phyloP scores from a whole-genome alignment of 64 coral and sea anemone species.

The Montipora efflorescens region DNA sequence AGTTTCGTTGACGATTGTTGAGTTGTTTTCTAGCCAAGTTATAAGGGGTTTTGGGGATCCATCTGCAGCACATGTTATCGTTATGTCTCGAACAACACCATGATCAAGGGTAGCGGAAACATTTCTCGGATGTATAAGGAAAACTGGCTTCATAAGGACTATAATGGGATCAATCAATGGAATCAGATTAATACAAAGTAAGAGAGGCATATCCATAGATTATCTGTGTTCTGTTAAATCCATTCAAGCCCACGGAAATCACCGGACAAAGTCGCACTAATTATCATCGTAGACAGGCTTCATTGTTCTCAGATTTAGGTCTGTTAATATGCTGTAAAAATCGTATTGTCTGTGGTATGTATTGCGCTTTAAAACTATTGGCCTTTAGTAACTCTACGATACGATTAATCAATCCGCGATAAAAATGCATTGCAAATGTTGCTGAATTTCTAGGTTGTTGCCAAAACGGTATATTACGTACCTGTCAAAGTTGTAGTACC shows the following conservation, averaged over 20 bases:
- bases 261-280: too few relatives aligned
- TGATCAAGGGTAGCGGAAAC: not conserved
- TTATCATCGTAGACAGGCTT: too few relatives aligned
- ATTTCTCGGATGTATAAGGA: constrained; percentile 7
- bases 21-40: constrained; percentile 32
- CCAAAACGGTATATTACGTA: not conserved
- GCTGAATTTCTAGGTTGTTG: too few relatives aligned
- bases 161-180: not conserved
- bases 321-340: too few relatives aligned
- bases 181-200: not conserved
- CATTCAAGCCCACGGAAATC: too few relatives aligned
- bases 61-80: not conserved
- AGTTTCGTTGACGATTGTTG: not conserved
- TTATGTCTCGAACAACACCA: not conserved
- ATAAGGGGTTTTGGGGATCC: constrained; percentile 3
- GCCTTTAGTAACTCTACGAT: too few relatives aligned
- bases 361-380: too few relatives aligned
- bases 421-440: too few relatives aligned
- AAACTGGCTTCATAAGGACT: not conserved
- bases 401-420: too few relatives aligned
- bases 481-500: not conserved
- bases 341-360: too few relatives aligned
- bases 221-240: too few relatives aligned
- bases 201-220: not conserved
- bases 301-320: too few relatives aligned